phyloP scores from a whole-genome alignment of 2,888 invertebrate species.

The Cryptocheilus praepositus region DNA sequence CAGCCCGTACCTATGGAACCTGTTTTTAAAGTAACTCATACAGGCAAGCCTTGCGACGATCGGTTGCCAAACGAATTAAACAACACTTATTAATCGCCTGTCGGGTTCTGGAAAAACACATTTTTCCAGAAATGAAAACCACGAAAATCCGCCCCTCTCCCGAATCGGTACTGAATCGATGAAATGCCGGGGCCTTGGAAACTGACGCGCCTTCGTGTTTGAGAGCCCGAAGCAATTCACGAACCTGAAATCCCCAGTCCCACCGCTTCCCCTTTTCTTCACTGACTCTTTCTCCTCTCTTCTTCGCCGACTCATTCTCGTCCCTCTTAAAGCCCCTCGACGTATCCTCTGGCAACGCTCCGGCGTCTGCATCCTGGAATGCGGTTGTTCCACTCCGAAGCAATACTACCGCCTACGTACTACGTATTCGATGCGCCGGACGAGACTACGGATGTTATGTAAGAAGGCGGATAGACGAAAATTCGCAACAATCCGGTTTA shows the following conservation, averaged over 20 bases:
- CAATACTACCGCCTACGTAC: conserved; percentile 46
- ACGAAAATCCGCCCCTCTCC: too few relatives aligned
- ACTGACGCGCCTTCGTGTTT: conserved; percentile 5
- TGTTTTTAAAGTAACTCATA: too few relatives aligned
- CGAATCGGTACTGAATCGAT: too few relatives aligned
- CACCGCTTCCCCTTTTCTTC: background rate
- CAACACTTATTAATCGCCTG: too few relatives aligned
- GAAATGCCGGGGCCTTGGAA: background rate
- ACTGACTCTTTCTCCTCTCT: background rate
- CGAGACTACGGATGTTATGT: conserved; percentile 35
- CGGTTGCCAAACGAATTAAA: too few relatives aligned
- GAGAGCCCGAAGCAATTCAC: conserved; percentile 28
- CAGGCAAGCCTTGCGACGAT: too few relatives aligned
- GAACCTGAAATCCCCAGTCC: conserved; percentile 8
- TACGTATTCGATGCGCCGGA: conserved; percentile 16
- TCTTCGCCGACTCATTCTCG: background rate
- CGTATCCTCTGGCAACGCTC: conserved; percentile 24
- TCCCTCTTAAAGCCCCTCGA: conserved; percentile 1
- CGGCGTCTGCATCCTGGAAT: conserved; percentile 59
- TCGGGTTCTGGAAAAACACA: too few relatives aligned
- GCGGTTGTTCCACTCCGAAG: conserved; percentile 61
- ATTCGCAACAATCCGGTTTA: background rate
- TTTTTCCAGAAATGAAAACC: too few relatives aligned
- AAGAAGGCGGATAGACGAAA: conserved; percentile 24
- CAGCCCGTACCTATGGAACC: too few relatives aligned